A percentile compares a stretch with the other conserved stretches of the same genome.
These are phyloP conservation scores for Oncorhynchus mykiss DNA, from an alignment of 2,113 vertebrate genomes.

Conservation along the genomic window DNA sequence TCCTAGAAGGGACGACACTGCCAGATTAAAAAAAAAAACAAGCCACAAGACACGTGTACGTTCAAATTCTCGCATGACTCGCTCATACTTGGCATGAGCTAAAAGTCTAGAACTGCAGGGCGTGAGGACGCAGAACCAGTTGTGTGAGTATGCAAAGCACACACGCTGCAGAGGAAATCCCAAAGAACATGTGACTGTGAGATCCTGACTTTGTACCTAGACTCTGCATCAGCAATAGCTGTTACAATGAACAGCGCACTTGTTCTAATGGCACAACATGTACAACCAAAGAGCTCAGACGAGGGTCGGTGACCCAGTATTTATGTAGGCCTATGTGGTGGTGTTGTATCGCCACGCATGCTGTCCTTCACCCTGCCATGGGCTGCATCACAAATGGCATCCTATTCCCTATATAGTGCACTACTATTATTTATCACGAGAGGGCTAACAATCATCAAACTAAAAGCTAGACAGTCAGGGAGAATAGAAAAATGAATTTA, in stretches of 20 bases:
- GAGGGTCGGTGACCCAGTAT: too few relatives aligned
- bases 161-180: slow-evolving; percentile 49
- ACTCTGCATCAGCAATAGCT: neutral
- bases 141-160: slow-evolving; percentile 53
- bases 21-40: slow-evolving; percentile 14
- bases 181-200: slow-evolving; percentile 62
- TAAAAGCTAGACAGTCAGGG: too few relatives aligned
- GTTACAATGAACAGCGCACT: neutral
- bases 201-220: slow-evolving; percentile 24
- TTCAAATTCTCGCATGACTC: slow-evolving; percentile 15
- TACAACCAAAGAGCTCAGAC: slow-evolving; percentile 77
- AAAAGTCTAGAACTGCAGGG: slow-evolving; percentile 17
- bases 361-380: too few relatives aligned
- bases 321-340: too few relatives aligned
- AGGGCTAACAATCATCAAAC: too few relatives aligned
- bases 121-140: slow-evolving; percentile 47
- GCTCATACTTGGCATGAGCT: slow-evolving; percentile 26
- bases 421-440: neutral
- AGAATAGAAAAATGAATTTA: too few relatives aligned
- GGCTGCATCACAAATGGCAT: too few relatives aligned
- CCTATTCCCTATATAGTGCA: too few relatives aligned
- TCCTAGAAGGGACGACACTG: slow-evolving; percentile 6
- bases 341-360: too few relatives aligned
- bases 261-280: slow-evolving; percentile 35
- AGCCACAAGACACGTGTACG: slow-evolving; percentile 11